These are phyloP conservation scores for Platycnemis pennipes DNA, from an alignment of 2,888 invertebrate genomes.

Conservation along the genomic window DNA sequence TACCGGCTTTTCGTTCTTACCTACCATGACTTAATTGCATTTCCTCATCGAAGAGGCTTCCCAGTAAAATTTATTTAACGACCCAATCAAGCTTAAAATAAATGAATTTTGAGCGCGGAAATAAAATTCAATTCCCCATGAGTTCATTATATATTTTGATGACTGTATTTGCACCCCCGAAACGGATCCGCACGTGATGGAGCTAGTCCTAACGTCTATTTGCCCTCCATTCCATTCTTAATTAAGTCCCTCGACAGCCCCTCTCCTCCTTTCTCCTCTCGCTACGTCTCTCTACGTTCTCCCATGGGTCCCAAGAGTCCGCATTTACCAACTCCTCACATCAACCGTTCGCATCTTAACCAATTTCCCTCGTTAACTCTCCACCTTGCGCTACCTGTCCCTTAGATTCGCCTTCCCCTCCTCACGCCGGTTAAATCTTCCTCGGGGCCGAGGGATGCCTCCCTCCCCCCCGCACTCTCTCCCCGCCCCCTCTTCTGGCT, in stretches of 20 bases:
- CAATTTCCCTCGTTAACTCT: background rate
- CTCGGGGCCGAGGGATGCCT: background rate
- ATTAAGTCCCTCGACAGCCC: background rate
- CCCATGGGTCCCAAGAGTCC: background rate
- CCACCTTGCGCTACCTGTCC: background rate
- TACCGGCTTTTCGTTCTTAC: background rate
- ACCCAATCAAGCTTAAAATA: background rate
- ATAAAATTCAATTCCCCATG: background rate
- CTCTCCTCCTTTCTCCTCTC: background rate
- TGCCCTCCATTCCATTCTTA: background rate
- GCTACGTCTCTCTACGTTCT: background rate
- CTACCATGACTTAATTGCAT: background rate
- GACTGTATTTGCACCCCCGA: background rate
- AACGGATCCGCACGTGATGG: conserved; percentile 17
- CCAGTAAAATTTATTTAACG: background rate
- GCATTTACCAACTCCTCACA: background rate
- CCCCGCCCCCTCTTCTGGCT: background rate
- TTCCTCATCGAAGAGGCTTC: background rate
- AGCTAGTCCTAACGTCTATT: conserved; percentile 25
- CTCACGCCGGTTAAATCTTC: conserved; percentile 13
- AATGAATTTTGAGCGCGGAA: background rate
- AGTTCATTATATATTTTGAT: conserved; percentile 15
- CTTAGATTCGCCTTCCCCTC: background rate
- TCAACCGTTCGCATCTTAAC: background rate
- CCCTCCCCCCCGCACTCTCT: too few relatives aligned